phyloP scores from a whole-genome alignment of 2,797 vertebrate species.

The Darevskia mixta region DNA sequence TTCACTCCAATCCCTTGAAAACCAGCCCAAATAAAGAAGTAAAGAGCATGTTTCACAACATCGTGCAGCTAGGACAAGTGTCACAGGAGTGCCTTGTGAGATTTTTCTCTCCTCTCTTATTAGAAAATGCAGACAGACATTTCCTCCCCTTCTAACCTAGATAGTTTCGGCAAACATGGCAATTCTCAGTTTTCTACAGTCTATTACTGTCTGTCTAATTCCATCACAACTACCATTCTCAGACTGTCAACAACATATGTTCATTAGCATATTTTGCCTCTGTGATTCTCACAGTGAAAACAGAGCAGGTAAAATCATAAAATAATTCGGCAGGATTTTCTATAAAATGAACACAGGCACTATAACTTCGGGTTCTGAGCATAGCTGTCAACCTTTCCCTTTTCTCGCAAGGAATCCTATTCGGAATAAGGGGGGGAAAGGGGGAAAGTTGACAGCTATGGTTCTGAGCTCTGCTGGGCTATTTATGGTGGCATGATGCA shows the following conservation, averaged over 20 bases:
- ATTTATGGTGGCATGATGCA: too few relatives aligned
- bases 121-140: background rate
- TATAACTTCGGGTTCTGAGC: background rate
- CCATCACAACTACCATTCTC: slow-evolving; percentile 10
- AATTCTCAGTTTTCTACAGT: slow-evolving; percentile 7
- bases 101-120: background rate
- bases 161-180: background rate
- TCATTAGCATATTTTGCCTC: slow-evolving; percentile 9
- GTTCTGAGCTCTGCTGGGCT: too few relatives aligned
- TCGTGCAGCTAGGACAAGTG: background rate
- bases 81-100: too few relatives aligned
- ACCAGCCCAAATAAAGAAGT: background rate
- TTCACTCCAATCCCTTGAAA: background rate
- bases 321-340: background rate
- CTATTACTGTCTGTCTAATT: slow-evolving; percentile 13
- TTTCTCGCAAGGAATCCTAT: too few relatives aligned
- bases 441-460: too few relatives aligned
- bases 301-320: background rate
- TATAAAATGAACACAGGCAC: background rate
- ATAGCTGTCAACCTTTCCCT: too few relatives aligned
- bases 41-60: background rate
- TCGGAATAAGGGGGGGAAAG: too few relatives aligned
- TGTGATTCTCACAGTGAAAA: background rate
- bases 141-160: background rate
- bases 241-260: slow-evolving; percentile 4